phyloP scores from a whole-genome alignment of 2,113 vertebrate species.

The Fulica atra region DNA sequence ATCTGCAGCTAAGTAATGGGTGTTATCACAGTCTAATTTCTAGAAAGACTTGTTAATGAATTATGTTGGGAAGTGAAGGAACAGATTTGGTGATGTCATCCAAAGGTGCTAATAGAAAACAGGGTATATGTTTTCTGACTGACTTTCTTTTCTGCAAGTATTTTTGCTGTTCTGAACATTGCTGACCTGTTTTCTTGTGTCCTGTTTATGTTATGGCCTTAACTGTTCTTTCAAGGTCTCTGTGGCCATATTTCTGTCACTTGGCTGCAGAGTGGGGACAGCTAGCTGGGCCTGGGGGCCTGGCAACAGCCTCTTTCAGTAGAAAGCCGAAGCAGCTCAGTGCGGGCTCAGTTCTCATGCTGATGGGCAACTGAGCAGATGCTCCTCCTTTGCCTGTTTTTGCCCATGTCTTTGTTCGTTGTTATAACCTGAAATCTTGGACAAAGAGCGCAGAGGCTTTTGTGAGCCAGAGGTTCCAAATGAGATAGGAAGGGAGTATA shows the following conservation, averaged over 20 bases:
- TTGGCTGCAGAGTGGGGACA: not conserved
- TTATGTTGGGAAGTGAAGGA: not conserved
- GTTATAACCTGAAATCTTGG: not conserved
- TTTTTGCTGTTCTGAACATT: not conserved
- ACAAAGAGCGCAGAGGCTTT: not conserved
- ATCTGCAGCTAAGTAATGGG: not conserved
- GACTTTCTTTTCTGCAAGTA: not conserved
- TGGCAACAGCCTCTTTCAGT: not conserved
- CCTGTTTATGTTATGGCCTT: rapidly evolving
- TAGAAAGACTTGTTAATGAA: not conserved
- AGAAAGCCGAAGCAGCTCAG: not conserved
- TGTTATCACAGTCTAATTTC: not conserved
- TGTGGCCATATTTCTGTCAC: not conserved
- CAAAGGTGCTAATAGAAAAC: not conserved
- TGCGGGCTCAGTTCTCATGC: not conserved
- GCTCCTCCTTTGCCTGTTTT: not conserved
- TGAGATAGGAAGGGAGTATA: not conserved
- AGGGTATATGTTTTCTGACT: not conserved
- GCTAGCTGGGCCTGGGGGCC: not conserved
- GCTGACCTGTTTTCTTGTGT: not conserved
- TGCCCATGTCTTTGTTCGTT: rapidly evolving
- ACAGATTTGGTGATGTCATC: not conserved
- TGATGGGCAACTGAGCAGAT: not conserved
- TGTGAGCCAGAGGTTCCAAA: not conserved
- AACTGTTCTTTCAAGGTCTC: not conserved